Base-by-base conservation (phyloP, 1,140 invertebrate genomes). In the Solenopsis invicta region DNA sequence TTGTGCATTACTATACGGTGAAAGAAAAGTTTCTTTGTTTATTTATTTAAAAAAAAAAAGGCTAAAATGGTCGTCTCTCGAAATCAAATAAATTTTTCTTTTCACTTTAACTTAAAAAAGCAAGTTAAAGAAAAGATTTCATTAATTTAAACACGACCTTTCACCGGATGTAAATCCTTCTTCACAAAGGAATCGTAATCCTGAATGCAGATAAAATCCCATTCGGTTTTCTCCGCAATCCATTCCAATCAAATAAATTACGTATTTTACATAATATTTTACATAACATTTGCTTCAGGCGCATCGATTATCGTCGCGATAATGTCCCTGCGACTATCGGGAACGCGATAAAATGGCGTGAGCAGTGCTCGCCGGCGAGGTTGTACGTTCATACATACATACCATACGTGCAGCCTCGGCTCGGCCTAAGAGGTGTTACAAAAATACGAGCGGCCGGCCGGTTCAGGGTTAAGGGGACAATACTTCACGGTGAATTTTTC, bases 401-500 rank as follows among this genome's bases (percentile, higher is more conserved):
- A 29, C 29, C 29, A 29, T 29, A 29, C 29, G 1, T 21, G 34
- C 10, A 50, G 59, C 18, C 29, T 29, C 41, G 29, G 64, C 48
- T 66, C 64, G 10, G 48, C 34, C 37, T 10, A 9, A 61, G 29
- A 67, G 69, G 69, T 84, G 69, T 74, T 61, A 84, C 12, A 84
- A 84, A 84, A 84, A 84, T 84, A 75, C 54, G 24, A 74, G 67
- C 52, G 67, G 29, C 41, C 48, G 48, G 45, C 66, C 54, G 80
- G 80, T 75, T 75, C 80, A 84, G 80, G 80, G 80, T 84, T 84
- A 84, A 84, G 71, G 69, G 80, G 80, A 84, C 80, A 84, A 84
- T 84, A 84, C 80, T 84, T 84, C 80, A 84, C 67, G 37, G 21
- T 24, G 59, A 66, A 87, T 89, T 89, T 90, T 90, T 87, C 85